Percentiles rank a stretch among this genome's conserved stretches.
Evolutionary conservation across 2,888 invertebrate species (phyloP).

Genomic region (Galeruca laticollis): DNA sequence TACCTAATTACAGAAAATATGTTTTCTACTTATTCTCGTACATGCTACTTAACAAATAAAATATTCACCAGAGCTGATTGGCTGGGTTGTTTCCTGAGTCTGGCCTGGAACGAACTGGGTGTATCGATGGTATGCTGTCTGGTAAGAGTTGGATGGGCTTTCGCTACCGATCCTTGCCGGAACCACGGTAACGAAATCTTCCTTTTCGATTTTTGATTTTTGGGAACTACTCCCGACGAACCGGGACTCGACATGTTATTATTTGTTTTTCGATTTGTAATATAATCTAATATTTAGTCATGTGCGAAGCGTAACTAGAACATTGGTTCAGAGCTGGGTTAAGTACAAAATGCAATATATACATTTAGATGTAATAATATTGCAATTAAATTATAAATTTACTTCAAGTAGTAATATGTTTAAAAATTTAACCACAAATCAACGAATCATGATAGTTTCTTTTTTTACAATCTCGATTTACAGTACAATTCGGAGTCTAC

Average conservation of each 20-base stretch:
- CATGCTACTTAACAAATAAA: slow-evolving; percentile 9
- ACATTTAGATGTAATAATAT: no score
- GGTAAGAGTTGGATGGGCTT: slow-evolving; percentile 80
- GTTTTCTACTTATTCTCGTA: no score
- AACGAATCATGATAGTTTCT: no score
- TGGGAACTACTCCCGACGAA: slow-evolving; percentile 56
- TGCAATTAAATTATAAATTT: no score
- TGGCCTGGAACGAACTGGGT: slow-evolving; percentile 86
- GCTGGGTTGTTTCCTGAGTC: slow-evolving; percentile 76
- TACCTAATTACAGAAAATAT: no score
- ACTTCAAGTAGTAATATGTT: no score
- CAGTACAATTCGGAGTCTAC: no score
- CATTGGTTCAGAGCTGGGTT: slow-evolving; percentile 2
- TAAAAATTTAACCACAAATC: no score
- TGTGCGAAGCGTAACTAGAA: slow-evolving; percentile 4
- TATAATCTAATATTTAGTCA: slow-evolving; percentile 15
- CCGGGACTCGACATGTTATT: slow-evolving; percentile 45
- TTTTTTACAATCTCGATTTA: no score
- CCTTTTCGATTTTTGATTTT: slow-evolving; percentile 79
- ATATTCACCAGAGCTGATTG: slow-evolving; percentile 69
- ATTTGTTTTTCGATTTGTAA: slow-evolving; percentile 9
- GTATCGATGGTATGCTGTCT: slow-evolving; percentile 93
- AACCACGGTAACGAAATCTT: slow-evolving; percentile 94
- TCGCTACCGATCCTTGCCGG: slow-evolving; percentile 82
- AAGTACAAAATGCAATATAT: not conserved